Evolutionary conservation across 2,113 vertebrate species (phyloP), one percentile per base, ranked within the genome.

Genomic region (Brachypteracias leptosomus): DNA sequence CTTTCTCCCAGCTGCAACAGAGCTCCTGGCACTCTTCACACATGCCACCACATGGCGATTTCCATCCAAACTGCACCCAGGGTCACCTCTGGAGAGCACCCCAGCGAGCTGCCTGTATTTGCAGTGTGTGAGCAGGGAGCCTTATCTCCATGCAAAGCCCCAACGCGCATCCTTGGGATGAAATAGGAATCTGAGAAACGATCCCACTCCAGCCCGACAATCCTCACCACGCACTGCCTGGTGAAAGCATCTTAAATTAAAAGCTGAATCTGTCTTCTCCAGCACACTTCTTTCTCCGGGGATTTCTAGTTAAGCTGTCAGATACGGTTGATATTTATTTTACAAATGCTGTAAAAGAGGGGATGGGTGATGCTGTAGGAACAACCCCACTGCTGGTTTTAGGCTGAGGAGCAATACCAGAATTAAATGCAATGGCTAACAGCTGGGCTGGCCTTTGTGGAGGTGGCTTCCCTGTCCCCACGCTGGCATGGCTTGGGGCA

Each of bases 291-390:
- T 74, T 75, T 89, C 91, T 93, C 91, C 7, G 4, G 70, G 76
- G 73, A 77, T 75, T 84, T 74, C 70, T 36, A 71, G 65, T 89
- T 84, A 16, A 66, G 61, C 63, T 81, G 68, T 72, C 83, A 88
- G 85, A 54, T 8, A 7, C 9, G 62, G 83, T 2, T 28, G 76
- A 16, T 89, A 63, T 77, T 92, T 89, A 36, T 92, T 95, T 87
- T 16, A 59, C 61, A 72, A 52, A 83, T 16, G 62, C 49, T 47
- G 52, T 47, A 11, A 82, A 88, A 72, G 40, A 63, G 44, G 38
- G 26, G 57, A 31, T 28, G 52, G 35, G 24, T 38, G 13, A 42
- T 18, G 11, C 1, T 18, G 57, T 7, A 72, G 63, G 72, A 77
- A 13, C 36, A 73, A 14, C 31, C 10, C n/a, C 17, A 59, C 63